Base-by-base conservation (phyloP, 2,797 vertebrate species). In the Enteromius fasciolatus region DNA sequence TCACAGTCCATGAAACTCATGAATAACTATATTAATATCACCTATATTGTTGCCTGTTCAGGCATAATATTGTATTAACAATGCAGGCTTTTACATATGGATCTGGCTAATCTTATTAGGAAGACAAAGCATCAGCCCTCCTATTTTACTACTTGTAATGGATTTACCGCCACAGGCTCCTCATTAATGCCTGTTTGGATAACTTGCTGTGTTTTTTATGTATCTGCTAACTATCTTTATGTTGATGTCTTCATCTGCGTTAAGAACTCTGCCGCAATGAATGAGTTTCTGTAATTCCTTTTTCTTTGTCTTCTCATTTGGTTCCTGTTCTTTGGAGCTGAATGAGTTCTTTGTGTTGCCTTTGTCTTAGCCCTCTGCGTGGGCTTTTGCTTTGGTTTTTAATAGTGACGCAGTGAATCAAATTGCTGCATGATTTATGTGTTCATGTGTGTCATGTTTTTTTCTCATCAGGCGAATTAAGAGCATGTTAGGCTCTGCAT, bases 21-120 rank as follows among this genome's bases (percentile, higher is more conserved):
- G 87, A 92, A 92, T 90, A 89, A 88, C 73, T 88, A 86, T 90
- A 92, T 90, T 74, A 90, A 91, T 89, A 88, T 90, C 84, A 90
- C 85, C 87, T 90, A 88, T 90, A 91, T 83, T 84, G 79, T 80
- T 84, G 84, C 70, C 86, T 82, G 78, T 88, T 91, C 84, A 81
- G 88, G 88, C 87, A 88, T 85, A 87, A 85, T 89, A 87, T 88
- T 90, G 81, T 87, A 87, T 81, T 86, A 87, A 87, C 88, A 89
- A 83, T 83, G 76, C 48, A 70, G 85, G 79, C 74, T 81, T 78
- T 81, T 87, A 84, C 83, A 80, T 87, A 87, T 87, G 86, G 88
- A 89, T 86, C 75, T 63, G 75, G 81, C 87, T 90, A 82, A 87
- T 89, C 84, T 87, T 86, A 89, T 92, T 89, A 89, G 76, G 44